A percentile compares a stretch with the other conserved stretches of the same genome.
phyloP scores from a whole-genome alignment of 2,888 invertebrate genomes.

The Endotricha flammealis region DNA sequence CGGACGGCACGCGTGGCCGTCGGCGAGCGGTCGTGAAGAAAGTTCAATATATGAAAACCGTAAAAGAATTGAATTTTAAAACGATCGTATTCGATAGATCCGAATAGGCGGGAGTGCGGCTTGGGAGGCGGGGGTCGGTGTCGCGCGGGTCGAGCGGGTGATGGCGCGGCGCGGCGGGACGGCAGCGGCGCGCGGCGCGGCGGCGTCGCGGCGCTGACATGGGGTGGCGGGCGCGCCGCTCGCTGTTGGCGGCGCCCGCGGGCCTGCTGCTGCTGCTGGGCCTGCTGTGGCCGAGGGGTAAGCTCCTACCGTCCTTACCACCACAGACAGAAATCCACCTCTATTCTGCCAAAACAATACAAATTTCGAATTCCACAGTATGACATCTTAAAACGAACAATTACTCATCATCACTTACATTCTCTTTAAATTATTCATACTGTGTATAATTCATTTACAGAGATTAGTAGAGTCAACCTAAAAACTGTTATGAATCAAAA shows the following conservation, averaged over 20 bases:
- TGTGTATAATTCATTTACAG: too few relatives aligned
- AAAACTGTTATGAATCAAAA: too few relatives aligned
- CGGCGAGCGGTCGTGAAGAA: conserved; percentile 64
- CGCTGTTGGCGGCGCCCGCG: conserved; percentile 75
- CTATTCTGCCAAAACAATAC: too few relatives aligned
- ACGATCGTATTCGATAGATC: conserved; percentile 62
- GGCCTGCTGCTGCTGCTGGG: conserved; percentile 74
- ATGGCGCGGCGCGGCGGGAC: conserved; percentile 65
- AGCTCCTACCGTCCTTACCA: conserved; percentile 23
- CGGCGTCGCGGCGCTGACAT: conserved; percentile 74
- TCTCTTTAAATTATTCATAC: too few relatives aligned
- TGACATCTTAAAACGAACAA: too few relatives aligned
- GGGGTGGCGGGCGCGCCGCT: conserved; percentile 74
- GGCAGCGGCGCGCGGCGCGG: conserved; percentile 58
- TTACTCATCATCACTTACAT: too few relatives aligned
- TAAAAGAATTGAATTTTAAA: conserved; percentile 57
- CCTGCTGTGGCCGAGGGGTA: conserved; percentile 73
- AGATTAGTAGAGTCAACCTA: too few relatives aligned
- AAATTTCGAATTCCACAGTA: too few relatives aligned
- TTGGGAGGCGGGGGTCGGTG: conserved; percentile 46
- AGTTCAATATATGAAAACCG: conserved; percentile 68
- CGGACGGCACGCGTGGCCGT: conserved; percentile 68
- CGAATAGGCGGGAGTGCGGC: conserved; percentile 61
- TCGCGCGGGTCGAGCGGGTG: conserved; percentile 47
- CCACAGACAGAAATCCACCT: too few relatives aligned